Evolutionary conservation across 2,888 invertebrate genomes (phyloP).

Genomic region (Sesamia inferens): DNA sequence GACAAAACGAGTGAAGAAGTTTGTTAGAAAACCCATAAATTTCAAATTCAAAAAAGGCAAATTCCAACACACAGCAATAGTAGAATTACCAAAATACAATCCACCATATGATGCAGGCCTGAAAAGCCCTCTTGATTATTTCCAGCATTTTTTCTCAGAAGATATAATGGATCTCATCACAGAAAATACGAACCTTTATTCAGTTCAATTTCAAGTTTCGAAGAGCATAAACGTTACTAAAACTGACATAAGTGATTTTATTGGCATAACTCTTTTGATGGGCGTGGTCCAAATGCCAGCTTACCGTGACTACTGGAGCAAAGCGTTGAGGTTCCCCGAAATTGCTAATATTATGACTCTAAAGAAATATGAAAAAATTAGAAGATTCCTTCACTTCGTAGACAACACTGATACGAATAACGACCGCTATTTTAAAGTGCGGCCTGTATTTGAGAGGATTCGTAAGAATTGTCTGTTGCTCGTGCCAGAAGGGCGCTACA

Average conservation of each 20-base stretch:
- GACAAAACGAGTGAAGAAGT: constrained; percentile 1
- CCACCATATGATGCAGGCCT: background rate
- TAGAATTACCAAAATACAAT: constrained; percentile 12
- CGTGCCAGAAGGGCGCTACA: constrained; percentile 6
- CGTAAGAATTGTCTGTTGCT: constrained; percentile 7
- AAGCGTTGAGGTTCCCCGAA: constrained; percentile 1
- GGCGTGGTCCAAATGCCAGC: constrained; percentile 17
- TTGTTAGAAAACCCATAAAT: constrained; percentile 3
- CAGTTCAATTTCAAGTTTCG: constrained; percentile 7
- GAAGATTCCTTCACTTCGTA: constrained; percentile 14
- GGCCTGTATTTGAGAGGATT: constrained; percentile 4
- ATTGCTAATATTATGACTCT: constrained; percentile 15
- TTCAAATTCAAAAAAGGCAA: constrained; percentile 6
- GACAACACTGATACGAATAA: constrained; percentile 15
- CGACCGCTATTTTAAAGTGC: constrained; percentile 18
- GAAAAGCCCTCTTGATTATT: constrained; percentile 6
- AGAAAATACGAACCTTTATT: constrained; percentile 5
- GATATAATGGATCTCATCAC: background rate
- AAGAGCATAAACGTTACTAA: constrained; percentile 6
- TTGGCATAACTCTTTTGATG: constrained; percentile 14
- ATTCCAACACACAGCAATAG: constrained; percentile 7
- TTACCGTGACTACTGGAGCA: constrained; percentile 8
- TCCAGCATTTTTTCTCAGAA: constrained; percentile 9
- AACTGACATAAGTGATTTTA: constrained; percentile 11
- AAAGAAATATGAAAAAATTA: constrained; percentile 16